phyloP scores from a whole-genome alignment of 2,113 vertebrate species.

The Hepsetus odoe region DNA sequence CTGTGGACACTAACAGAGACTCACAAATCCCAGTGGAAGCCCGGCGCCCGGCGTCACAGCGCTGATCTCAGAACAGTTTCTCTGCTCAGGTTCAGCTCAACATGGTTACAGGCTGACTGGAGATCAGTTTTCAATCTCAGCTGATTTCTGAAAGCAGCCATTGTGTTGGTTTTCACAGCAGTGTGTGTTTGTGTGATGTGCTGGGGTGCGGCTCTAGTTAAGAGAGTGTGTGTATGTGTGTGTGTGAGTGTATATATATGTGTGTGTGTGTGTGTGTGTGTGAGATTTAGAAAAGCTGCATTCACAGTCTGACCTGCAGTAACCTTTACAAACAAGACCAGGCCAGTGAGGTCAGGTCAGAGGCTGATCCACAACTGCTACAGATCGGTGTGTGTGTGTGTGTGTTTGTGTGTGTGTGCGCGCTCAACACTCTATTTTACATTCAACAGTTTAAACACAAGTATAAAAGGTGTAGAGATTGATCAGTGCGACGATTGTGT shows the following conservation, averaged over 20 bases:
- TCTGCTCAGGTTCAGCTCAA: neutral
- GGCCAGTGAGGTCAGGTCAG: neutral
- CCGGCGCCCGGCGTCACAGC: neutral
- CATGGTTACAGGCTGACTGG: neutral
- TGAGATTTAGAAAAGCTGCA: too few relatives aligned
- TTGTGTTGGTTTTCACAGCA: conserved; percentile 1
- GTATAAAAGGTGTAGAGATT: too few relatives aligned
- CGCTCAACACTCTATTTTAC: too few relatives aligned
- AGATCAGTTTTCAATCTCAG: neutral
- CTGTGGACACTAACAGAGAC: too few relatives aligned
- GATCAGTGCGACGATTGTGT: too few relatives aligned
- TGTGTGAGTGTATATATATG: conserved; percentile 50
- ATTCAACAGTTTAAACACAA: too few relatives aligned
- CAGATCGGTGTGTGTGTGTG: too few relatives aligned
- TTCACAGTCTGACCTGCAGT: neutral
- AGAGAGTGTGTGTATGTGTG: neutral
- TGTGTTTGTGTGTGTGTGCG: too few relatives aligned
- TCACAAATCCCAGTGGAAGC: too few relatives aligned
- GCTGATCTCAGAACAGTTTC: neutral
- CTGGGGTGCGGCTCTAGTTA: neutral
- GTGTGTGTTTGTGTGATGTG: neutral
- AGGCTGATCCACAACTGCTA: neutral
- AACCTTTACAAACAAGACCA: neutral
- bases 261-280: too few relatives aligned
- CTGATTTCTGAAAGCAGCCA: neutral